Conservation (phyloP, 2,113 vertebrate species). For the Thalassoma bifasciatum region DNA sequence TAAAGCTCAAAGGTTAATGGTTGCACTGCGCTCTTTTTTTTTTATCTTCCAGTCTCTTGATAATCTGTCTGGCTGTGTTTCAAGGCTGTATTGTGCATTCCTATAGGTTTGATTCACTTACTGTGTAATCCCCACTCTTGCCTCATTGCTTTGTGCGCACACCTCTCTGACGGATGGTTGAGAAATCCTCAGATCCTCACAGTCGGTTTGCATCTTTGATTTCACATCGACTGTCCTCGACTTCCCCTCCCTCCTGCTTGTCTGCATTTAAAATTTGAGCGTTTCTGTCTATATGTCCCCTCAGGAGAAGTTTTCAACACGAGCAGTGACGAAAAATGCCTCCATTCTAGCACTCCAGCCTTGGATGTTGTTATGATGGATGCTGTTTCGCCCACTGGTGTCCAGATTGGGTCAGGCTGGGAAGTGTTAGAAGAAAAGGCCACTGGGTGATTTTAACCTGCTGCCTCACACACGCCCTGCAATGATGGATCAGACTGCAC, state of each 20-base stretch:
- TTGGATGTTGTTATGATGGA: conserved; percentile 35
- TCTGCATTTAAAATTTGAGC: background rate
- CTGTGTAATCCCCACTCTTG: conserved; percentile 37
- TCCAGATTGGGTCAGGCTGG: conserved; percentile 54
- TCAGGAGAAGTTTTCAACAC: background rate
- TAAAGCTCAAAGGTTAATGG: conserved; percentile 8
- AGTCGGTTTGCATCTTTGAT: conserved; percentile 26
- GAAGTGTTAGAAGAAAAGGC: conserved; percentile 65
- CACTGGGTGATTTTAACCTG: conserved; percentile 60
- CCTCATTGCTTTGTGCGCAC: conserved; percentile 22
- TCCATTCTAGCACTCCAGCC: background rate
- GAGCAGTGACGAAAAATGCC: background rate
- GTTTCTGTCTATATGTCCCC: background rate
- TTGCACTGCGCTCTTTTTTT: background rate
- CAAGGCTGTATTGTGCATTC: conserved; percentile 30
- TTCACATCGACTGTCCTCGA: conserved; percentile 10
- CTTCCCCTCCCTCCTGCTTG: background rate
- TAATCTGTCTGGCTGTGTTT: conserved; percentile 13
- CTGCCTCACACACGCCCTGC: conserved; percentile 19
- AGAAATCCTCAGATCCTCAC: conserved; percentile 37
- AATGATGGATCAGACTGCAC: conserved; percentile 43
- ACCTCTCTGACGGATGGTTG: conserved; percentile 21
- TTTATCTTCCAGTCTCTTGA: conserved; percentile 12
- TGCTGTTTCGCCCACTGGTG: conserved; percentile 46
- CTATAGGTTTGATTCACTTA: conserved; percentile 28